Conservation (phyloP, 2,113 vertebrate genomes). For the Galeopterus variegatus region DNA sequence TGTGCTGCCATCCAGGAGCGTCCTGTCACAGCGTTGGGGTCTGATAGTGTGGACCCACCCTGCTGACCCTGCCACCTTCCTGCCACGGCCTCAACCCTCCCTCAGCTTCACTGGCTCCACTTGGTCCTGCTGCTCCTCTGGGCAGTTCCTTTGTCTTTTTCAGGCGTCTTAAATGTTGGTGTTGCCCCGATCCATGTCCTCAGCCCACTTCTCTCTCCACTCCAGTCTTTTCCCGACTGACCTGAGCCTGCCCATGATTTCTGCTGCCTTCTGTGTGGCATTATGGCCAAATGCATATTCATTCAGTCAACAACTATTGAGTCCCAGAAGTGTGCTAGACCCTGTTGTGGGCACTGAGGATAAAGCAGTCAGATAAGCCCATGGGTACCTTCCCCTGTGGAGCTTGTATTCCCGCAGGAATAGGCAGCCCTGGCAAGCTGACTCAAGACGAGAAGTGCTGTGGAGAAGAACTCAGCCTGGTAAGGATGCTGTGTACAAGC, state of each 20-base stretch:
- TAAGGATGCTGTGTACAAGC: not conserved
- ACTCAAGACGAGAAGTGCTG: too few species aligned
- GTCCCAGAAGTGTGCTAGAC: not conserved
- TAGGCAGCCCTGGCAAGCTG: too few species aligned
- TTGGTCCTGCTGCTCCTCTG: not conserved
- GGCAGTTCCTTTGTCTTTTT: not conserved
- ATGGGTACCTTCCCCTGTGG: not conserved
- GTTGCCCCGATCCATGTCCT: not conserved
- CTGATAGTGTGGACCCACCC: too few species aligned
- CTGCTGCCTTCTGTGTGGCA: not conserved
- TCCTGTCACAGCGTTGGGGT: not conserved
- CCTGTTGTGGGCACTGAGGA: not conserved
- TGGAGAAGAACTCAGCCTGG: not conserved
- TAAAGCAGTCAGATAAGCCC: too few species aligned
- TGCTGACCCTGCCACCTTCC: not conserved
- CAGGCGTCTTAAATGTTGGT: not conserved
- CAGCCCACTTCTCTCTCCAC: not conserved
- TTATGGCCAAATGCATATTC: not conserved
- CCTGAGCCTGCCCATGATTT: not conserved
- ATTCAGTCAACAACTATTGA: not conserved
- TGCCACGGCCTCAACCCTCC: not conserved
- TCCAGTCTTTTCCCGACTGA: not conserved
- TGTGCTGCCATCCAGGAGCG: not conserved
- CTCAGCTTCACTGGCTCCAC: not conserved
- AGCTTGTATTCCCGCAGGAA: rapidly evolving